Percentiles rank a stretch among this genome's conserved stretches.
Conservation (phyloP, 2,113 vertebrate genomes). For the Lampris megalopsis region DNA sequence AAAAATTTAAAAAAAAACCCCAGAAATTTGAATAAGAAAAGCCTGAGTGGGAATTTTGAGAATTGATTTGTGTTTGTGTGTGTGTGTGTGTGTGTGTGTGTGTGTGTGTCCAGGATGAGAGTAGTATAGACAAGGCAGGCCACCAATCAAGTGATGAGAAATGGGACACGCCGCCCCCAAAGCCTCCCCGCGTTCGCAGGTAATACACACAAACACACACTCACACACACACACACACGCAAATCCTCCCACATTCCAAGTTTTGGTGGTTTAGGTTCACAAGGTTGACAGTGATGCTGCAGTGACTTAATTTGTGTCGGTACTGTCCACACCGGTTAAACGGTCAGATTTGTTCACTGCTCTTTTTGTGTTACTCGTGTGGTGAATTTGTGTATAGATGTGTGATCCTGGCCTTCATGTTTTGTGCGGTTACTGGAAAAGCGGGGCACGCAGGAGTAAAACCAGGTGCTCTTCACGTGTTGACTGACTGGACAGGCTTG, state of each 20-base stretch:
- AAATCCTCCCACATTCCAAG: not conserved
- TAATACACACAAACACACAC: constrained; percentile 56
- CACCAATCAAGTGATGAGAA: constrained; percentile 86
- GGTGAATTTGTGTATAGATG: too few relatives aligned
- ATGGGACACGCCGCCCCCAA: constrained; percentile 95
- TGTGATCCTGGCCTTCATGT: not conserved
- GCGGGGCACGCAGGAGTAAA: not conserved
- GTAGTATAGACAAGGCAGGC: constrained; percentile 86
- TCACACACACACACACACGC: not conserved
- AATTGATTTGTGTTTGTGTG: not conserved
- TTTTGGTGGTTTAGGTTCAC: too few relatives aligned
- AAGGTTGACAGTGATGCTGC: too few relatives aligned
- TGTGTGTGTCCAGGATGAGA: constrained; percentile 85
- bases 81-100: not conserved
- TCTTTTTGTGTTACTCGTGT: not conserved
- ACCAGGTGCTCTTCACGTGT: constrained; percentile 3
- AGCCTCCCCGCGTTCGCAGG: constrained; percentile 95
- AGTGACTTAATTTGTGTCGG: too few relatives aligned
- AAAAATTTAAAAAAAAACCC: too few relatives aligned
- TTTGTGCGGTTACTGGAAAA: not conserved
- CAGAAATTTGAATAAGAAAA: not conserved
- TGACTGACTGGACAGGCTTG: constrained; percentile 37
- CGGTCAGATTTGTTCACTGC: not conserved
- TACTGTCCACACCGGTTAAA: too few relatives aligned
- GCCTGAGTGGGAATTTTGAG: not conserved